Evolutionary conservation across 2,888 invertebrate genomes (phyloP), one percentile per base, ranked within the genome.

Genomic region (Hartigia nigra): DNA sequence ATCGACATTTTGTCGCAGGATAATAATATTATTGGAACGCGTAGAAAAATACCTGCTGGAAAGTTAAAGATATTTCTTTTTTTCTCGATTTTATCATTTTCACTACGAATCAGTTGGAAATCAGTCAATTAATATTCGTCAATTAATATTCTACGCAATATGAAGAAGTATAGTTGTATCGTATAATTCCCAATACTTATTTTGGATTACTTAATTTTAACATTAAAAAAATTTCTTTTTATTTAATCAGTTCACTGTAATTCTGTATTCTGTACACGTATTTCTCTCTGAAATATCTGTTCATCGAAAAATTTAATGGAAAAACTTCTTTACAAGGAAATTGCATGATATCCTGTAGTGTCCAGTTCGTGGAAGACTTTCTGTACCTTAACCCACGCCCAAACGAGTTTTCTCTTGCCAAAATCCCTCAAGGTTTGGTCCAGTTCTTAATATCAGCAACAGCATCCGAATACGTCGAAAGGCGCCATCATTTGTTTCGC

Each of bases 381-480:
- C 55, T 55, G 55, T 55, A 23, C 23, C 23, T 55, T 55, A 55
- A 55, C 55, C 55, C 55, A 23, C 23, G 55, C 9, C 55, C 32
- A 72, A 34, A 72, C 32, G 34, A 75, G 78, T 76, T 78, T 76
- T 78, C 78, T 78, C 78, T 76, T 75, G 76, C 75, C 78, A 76
- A 78, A 78, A 78, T 78, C 78, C 76, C 78, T 78, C 78, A 70
- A 75, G 70, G 75, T 75, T 78, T 39, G 72, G 39, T 78, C 78
- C 70, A 75, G 78, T 78, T 78, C 78, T 75, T 31, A 31, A 69
- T 75, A 72, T 70, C 70, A 78, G 74, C 55, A 55, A 23, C 55
- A 55, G 55, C 55, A 23, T 55, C 23, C 55, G 55, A 55, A 23
- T 9, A 55, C 55, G 55, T 55, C 9, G 55, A 55, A 55, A 55